Evolutionary conservation across 1,140 invertebrate genomes (phyloP), one percentile per base, ranked within the genome.

Genomic region (Danaus melanippus): DNA sequence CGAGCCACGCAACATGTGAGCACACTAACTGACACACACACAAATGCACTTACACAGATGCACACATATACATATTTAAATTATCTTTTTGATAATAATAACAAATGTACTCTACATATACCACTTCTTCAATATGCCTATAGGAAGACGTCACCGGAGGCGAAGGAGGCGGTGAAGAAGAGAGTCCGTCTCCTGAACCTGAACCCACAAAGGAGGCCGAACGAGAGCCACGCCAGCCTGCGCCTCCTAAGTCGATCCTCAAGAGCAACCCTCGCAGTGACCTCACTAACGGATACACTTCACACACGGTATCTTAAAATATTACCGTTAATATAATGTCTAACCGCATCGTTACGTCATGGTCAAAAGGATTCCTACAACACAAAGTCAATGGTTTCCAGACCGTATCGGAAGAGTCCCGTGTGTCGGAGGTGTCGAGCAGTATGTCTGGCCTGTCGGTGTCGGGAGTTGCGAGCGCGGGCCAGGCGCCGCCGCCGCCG

Each of bases 1-100:
- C 87, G 96, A 46, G 96, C 95, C 4, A 93, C 74, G 17, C 92
- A 96, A 66, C 94, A 97, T 46, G 21, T 32, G 21, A 32, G 21
- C 7, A 32, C 21, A 32, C 21, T 15, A 15, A 15, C 15, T 32
- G 21, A 32, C 6, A 32, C 21, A 32, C 21, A 32, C 21, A 32
- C 21, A 32, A 0, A 32, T 5, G 7, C 21, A 32, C 21, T 32
- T 15, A 15, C 15, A 15, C 15, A 3, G 15, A 15, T 15, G 15
- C 15, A 15, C 15, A 15, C 94, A 94, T 57, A 93, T n/a, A n/a
- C n/a, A n/a, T 71, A 53, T n/a, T n/a, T 46, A 8, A 9, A 10
- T 43, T 43, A 43, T 4, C 42, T 43, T 10, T 11, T 43, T 44
- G 42, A 12, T 10, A 44, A 12, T 12, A 44, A 12, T 44, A 10